Evolutionary conservation across 2,888 invertebrate species (phyloP).

Genomic region (Hyposoter didymator): DNA sequence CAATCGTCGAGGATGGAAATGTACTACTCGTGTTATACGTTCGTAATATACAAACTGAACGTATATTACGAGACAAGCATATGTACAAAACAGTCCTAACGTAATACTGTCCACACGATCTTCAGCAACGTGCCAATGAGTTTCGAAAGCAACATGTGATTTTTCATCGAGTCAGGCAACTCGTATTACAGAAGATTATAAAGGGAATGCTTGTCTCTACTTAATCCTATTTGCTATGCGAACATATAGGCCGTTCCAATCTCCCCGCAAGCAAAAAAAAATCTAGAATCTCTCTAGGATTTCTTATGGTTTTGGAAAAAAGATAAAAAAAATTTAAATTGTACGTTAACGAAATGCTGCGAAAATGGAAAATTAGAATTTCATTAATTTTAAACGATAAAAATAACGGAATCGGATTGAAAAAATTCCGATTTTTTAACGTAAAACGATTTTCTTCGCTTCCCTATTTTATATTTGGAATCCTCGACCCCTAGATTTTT

Average conservation of each 20-base stretch:
- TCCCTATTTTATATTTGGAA: neutral
- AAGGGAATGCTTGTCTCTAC: constrained; percentile 26
- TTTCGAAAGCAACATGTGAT: constrained; percentile 54
- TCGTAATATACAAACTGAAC: neutral
- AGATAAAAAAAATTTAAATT: too few species aligned
- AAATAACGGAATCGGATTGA: neutral
- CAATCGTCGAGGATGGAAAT: constrained; percentile 32
- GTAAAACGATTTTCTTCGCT: neutral
- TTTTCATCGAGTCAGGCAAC: constrained; percentile 33
- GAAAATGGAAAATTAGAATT: neutral
- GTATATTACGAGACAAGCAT: neutral
- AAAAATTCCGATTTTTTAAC: neutral
- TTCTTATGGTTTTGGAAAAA: too few species aligned
- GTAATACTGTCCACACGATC: constrained; percentile 20
- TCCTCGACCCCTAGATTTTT: neutral
- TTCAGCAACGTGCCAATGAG: constrained; percentile 49
- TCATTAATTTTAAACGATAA: neutral
- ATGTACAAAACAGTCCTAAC: constrained; percentile 13
- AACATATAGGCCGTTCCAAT: neutral
- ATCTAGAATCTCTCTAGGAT: too few species aligned
- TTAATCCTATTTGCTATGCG: constrained; percentile 31
- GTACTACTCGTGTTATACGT: neutral
- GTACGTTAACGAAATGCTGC: neutral
- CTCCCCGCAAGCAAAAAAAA: neutral
- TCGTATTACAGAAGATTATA: constrained; percentile 42